phyloP scores from a whole-genome alignment of 2,797 vertebrate species.

The Mormyrops attenuatus region DNA sequence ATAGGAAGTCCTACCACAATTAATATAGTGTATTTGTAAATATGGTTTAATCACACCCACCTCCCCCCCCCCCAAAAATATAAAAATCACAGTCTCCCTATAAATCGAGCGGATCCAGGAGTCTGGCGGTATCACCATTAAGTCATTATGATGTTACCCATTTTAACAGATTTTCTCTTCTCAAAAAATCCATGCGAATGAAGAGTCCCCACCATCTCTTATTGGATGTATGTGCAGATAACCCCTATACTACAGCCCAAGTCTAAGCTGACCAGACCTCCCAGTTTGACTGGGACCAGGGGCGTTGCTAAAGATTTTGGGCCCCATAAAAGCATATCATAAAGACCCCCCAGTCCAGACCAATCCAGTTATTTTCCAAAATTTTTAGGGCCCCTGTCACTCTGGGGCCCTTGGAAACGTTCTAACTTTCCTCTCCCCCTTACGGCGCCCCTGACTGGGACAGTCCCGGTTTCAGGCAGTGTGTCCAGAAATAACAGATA shows the following conservation, averaged over 20 bases:
- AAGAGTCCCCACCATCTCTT: not conserved
- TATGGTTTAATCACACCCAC: not conserved
- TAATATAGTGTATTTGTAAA: not conserved
- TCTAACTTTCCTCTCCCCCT: not conserved
- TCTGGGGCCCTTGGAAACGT: not conserved
- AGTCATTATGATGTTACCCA: not conserved
- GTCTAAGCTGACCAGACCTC: not conserved
- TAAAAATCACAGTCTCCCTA: not conserved
- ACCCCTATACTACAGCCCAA: not conserved
- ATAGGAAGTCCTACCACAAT: not conserved
- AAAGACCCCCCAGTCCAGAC: not conserved
- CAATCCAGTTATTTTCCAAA: not conserved
- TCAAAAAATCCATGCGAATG: not conserved
- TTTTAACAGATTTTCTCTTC: not conserved
- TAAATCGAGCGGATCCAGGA: not conserved
- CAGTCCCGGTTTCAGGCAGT: not conserved
- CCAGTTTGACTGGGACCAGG: not conserved
- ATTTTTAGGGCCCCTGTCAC: not conserved
- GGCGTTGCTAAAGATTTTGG: not conserved
- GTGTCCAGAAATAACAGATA: not conserved
- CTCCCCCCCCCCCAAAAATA: not conserved
- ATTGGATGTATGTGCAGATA: not conserved
- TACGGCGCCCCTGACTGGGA: not conserved
- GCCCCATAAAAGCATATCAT: not conserved
- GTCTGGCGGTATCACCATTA: not conserved